Percentiles rank a stretch among this genome's conserved stretches.
Evolutionary conservation across 2,888 invertebrate species (phyloP).

Genomic region (Drosophila mulleri): DNA sequence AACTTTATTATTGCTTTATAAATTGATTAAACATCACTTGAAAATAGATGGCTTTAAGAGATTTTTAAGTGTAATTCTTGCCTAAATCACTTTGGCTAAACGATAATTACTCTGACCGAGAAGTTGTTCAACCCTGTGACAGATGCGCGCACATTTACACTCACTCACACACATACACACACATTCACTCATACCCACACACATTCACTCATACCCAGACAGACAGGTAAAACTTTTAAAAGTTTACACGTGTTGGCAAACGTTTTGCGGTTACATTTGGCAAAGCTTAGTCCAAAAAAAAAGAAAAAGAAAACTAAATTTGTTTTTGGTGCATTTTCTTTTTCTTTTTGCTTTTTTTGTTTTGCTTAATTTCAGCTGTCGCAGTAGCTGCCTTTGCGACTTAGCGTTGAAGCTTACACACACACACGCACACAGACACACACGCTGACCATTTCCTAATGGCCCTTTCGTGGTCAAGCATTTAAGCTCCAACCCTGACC

Average conservation of each 20-base stretch:
- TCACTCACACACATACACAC: conserved; percentile 13
- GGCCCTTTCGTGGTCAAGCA: conserved; percentile 80
- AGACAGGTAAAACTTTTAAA: conserved; percentile 41
- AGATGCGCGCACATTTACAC: conserved; percentile 46
- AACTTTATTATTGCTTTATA: conserved; percentile 10
- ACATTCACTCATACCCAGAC: conserved; percentile 9
- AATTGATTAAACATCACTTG: conserved; percentile 14
- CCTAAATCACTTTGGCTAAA: conserved; percentile 24
- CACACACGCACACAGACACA: conserved; percentile 13
- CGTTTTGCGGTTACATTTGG: conserved; percentile 66
- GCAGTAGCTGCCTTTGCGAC: conserved; percentile 55
- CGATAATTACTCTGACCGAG: conserved; percentile 40
- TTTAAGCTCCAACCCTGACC: conserved; percentile 68
- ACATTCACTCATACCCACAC: conserved; percentile 11
- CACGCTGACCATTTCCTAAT: conserved; percentile 67
- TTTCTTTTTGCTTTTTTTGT: conserved; percentile 26
- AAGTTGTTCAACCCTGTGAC: conserved; percentile 40
- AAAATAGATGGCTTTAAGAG: conserved; percentile 8
- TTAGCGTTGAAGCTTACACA: conserved; percentile 29
- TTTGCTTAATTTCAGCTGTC: conserved; percentile 72
- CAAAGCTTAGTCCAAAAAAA: conserved; percentile 25
- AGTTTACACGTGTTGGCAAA: conserved; percentile 73
- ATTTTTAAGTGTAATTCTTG: conserved; percentile 25
- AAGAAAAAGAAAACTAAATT: conserved; percentile 11
- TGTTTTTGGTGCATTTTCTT: conserved; percentile 13